Base-by-base conservation (phyloP, 2,797 vertebrate genomes). In the Paratrypauchen microcephalus region DNA sequence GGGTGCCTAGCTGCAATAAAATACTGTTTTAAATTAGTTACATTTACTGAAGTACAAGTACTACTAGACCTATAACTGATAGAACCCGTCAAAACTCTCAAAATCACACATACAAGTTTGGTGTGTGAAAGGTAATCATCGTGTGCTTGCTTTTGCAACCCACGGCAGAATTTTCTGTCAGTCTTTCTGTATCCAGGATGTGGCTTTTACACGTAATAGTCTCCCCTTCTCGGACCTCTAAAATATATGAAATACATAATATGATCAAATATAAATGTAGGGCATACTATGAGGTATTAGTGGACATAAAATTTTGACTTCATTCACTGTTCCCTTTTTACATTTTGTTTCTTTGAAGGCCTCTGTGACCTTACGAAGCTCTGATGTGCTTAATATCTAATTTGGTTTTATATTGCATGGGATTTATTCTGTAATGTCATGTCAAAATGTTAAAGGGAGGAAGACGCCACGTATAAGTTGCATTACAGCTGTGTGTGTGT, bases 101-200 rank as follows among this genome's bases (percentile, higher is more conserved):
- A 57, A 28, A 18, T 26, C 16, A n/a, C 19, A 52, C 48, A 52
- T 45, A 12, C 52, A 55, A 21, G 6, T 54, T 54, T 54, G 7
- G 2, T 23, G n/a, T 11, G 52, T 23, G 21, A 55, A 55, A 54
- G 8, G n/a, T 54, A 54, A 55, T 23, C 11, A 21, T 55, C 12
- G 12, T 55, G 19, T 3, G 19, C 48, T n/a, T 52, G 41, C 50
- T 21, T n/a, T 9, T 55, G 52, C 52, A 23, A 45, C 41, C 41
- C 41, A 45, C 12, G 15, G 12, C 41, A 45, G 13, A 45, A 52
- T 66, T 16, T 52, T 55, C 36, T 18, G 28, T 73, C 66, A 52
- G 59, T 50, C 70, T 55, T 48, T 67, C 4, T 41, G 62, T 58
- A 32, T 23, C 41, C 85, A 90, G 90, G 90, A 92, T 88, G 89